A percentile compares a stretch with the other conserved stretches of the same genome.
phyloP scores from a whole-genome alignment of 2,888 invertebrate genomes.

The Neoaliturus tenellus region DNA sequence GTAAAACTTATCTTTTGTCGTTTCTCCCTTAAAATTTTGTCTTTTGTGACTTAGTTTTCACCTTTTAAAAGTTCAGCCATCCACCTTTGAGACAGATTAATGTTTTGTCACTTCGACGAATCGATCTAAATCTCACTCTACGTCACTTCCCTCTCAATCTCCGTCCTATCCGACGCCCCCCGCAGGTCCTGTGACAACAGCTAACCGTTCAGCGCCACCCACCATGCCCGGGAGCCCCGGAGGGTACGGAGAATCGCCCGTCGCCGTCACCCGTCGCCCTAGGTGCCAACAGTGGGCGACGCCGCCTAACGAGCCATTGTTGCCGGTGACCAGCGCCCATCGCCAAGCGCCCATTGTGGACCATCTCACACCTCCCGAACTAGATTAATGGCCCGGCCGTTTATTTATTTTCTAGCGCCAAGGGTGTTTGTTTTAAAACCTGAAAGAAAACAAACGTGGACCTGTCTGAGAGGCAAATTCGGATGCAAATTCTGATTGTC shows the following conservation, averaged over 20 bases:
- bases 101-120: too few relatives aligned
- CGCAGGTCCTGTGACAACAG: not conserved
- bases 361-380: constrained; percentile 18
- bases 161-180: too few relatives aligned
- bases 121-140: too few relatives aligned
- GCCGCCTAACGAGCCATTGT: not conserved
- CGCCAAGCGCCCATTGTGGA: not conserved
- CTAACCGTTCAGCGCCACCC: not conserved
- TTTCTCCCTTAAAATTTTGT: too few relatives aligned
- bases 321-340: not conserved
- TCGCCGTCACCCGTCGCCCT: not conserved
- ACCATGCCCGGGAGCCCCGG: not conserved
- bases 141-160: too few relatives aligned
- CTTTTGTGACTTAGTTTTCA: too few relatives aligned
- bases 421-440: constrained; percentile 25
- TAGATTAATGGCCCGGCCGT: constrained; percentile 22
- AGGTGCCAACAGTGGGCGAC: constrained; percentile 14
- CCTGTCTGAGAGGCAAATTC: not conserved
- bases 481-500: not conserved
- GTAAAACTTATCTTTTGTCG: too few relatives aligned
- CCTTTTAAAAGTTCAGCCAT: too few relatives aligned
- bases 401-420: not conserved
- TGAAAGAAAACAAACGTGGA: not conserved
- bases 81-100: too few relatives aligned
- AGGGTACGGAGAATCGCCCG: not conserved